Evolutionary conservation across 2,888 invertebrate species (phyloP), one percentile per base, ranked within the genome.

Genomic region (Leptinotarsa peninsularis): DNA sequence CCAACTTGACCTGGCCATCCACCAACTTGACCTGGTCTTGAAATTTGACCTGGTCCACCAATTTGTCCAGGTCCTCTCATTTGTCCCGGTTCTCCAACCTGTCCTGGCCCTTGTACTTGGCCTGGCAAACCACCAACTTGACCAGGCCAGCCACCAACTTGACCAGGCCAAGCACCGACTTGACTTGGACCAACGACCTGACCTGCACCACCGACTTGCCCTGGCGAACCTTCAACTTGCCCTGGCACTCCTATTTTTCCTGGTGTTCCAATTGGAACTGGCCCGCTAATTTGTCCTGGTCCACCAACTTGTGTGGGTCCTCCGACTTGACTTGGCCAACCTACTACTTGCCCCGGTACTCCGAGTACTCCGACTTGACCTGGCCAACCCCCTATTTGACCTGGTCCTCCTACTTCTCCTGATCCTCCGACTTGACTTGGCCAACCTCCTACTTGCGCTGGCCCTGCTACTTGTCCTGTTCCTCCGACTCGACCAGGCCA

Each of bases 241-340:
- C 75, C 73, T 14, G 67, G 63, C n/a, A 60, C 49, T 21, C 74
- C 67, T 21, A 43, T 60, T 49, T 73, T 71, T 43, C 75, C 77
- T 18, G 71, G 71, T 33, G 54, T 33, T 56, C 50, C 50, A 13
- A 14, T 23, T 49, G 56, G 73, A 21, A 66, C 75, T 49, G 76
- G 73, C 15, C 71, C 66, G 4, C 52, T 76, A 27, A 68, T 78
- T 73, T 77, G 77, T 18, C 81, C 80, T 50, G 79, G 72, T 72
- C 78, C 75, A 73, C 70, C 75, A 18, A 73, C 27, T 74, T 78
- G 78, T 56, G 60, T 76, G 13, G 73, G 71, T 54, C 71, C 72
- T 72, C 81, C 78, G 49, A 79, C 75, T 73, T 77, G 75, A 49
- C 78, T 73, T 56, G 79, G 78, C 14, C 74, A 52, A 63, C 75